Percentiles rank a stretch among this genome's conserved stretches.
Evolutionary conservation across 2,113 vertebrate genomes (phyloP).

Genomic region (Mirza zaza): DNA sequence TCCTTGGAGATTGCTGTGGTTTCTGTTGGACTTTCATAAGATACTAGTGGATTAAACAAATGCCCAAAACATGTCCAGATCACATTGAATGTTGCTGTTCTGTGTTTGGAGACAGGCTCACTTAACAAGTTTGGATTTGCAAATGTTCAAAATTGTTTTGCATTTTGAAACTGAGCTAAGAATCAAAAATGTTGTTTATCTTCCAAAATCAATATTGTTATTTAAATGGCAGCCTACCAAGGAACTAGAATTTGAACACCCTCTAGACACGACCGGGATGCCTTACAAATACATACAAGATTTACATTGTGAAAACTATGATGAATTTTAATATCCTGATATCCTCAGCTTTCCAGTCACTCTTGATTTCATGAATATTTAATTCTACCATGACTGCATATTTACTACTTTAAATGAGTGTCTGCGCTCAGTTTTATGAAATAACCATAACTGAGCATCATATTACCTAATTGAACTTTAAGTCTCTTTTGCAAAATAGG

Average conservation of each 20-base stretch:
- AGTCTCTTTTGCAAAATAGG: slow-evolving; percentile 66
- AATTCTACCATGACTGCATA: slow-evolving; percentile 77
- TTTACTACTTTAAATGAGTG: slow-evolving; percentile 68
- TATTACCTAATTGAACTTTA: slow-evolving; percentile 71
- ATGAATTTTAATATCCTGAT: slow-evolving; percentile 71
- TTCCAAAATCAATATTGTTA: slow-evolving; percentile 71
- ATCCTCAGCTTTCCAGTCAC: slow-evolving; percentile 67
- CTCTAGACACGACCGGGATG: not conserved
- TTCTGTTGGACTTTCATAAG: slow-evolving; percentile 53
- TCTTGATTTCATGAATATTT: slow-evolving; percentile 80
- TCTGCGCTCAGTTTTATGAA: slow-evolving; percentile 65
- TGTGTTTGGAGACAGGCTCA: slow-evolving; percentile 35
- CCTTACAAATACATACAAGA: slow-evolving; percentile 43
- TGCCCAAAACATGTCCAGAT: not conserved
- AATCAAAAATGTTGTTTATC: slow-evolving; percentile 51
- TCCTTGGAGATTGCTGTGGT: slow-evolving; percentile 46
- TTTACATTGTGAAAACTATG: slow-evolving; percentile 60
- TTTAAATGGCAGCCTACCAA: slow-evolving; percentile 48
- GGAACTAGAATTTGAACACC: slow-evolving; percentile 1
- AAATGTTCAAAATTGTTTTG: slow-evolving; percentile 55
- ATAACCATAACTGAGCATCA: slow-evolving; percentile 49
- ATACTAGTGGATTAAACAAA: slow-evolving; percentile 57
- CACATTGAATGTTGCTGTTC: not conserved
- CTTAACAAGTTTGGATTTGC: slow-evolving; percentile 42
- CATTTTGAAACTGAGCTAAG: slow-evolving; percentile 43